Conservation (phyloP, 2,888 invertebrate species). For the Hirtodrosophila confusa region DNA sequence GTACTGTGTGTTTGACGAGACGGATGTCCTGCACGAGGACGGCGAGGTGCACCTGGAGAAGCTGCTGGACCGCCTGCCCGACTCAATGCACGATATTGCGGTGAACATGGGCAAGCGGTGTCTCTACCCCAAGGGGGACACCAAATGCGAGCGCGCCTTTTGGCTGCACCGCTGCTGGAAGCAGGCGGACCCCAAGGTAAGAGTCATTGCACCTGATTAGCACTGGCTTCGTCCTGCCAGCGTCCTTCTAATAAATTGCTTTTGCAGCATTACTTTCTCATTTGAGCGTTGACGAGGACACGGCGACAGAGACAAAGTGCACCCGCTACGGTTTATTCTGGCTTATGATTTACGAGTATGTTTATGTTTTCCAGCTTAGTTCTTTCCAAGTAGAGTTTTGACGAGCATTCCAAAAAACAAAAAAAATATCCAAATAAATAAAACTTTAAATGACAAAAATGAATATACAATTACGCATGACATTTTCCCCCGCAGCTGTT, state of each 20-base stretch:
- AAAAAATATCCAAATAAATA: conserved; percentile 6
- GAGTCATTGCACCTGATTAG: conserved; percentile 37
- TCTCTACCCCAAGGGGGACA: conserved; percentile 82
- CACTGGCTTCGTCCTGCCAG: conserved; percentile 8
- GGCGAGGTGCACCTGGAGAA: conserved; percentile 84
- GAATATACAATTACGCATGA: conserved; percentile 17
- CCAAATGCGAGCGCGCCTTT: conserved; percentile 78
- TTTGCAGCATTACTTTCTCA: conserved; percentile 59
- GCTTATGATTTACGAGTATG: conserved; percentile 45
- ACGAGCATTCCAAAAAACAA: conserved; percentile 36
- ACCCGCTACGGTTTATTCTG: conserved; percentile 1
- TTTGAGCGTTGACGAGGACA: conserved; percentile 36
- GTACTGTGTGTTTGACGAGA: conserved; percentile 83
- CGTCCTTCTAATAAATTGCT: conserved; percentile 39
- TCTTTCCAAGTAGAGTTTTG: conserved; percentile 20
- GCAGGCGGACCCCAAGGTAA: conserved; percentile 77
- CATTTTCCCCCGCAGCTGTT: conserved; percentile 32
- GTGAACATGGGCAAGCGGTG: conserved; percentile 82
- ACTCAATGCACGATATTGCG: conserved; percentile 76
- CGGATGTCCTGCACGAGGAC: conserved; percentile 82
- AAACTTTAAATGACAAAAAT: conserved; percentile 17
- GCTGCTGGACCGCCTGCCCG: conserved; percentile 76
- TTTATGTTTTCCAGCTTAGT: conserved; percentile 16
- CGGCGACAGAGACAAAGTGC: conserved; percentile 7
- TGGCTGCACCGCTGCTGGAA: conserved; percentile 81